phyloP scores from a whole-genome alignment of 2,797 vertebrate species.

The Cercopithecus mitis region DNA sequence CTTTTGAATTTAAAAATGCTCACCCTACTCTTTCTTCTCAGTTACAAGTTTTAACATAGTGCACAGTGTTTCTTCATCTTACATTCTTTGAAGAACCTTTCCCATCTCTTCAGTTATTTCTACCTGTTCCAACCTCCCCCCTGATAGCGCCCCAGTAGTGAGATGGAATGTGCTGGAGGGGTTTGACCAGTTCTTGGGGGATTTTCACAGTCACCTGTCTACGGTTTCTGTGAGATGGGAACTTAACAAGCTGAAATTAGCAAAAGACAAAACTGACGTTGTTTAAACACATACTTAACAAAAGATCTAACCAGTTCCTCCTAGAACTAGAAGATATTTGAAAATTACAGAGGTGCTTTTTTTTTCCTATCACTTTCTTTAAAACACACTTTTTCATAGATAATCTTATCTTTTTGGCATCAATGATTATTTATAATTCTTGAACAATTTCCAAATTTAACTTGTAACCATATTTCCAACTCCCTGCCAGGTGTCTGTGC shows the following conservation, averaged over 20 bases:
- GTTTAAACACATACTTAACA: background rate
- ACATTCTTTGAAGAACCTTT: background rate
- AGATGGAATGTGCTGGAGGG: background rate
- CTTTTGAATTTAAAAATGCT: background rate
- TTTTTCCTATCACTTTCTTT: background rate
- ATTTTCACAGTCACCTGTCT: background rate
- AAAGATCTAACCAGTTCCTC: background rate
- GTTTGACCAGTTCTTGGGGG: background rate
- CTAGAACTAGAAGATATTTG: background rate
- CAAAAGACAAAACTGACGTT: background rate
- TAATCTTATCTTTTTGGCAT: background rate
- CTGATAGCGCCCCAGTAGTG: fast-evolving
- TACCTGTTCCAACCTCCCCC: background rate
- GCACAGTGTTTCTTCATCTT: background rate
- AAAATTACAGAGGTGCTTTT: background rate
- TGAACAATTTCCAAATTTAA: background rate
- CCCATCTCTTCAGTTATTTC: background rate
- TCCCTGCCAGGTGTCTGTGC: background rate
- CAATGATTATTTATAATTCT: background rate
- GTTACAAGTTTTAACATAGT: background rate
- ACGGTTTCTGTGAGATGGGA: background rate
- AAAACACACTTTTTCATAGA: background rate
- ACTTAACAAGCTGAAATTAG: background rate
- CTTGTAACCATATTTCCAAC: background rate
- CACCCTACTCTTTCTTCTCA: background rate